Conservation (phyloP, 2,797 vertebrate genomes). For the Acanthurus lineatus region DNA sequence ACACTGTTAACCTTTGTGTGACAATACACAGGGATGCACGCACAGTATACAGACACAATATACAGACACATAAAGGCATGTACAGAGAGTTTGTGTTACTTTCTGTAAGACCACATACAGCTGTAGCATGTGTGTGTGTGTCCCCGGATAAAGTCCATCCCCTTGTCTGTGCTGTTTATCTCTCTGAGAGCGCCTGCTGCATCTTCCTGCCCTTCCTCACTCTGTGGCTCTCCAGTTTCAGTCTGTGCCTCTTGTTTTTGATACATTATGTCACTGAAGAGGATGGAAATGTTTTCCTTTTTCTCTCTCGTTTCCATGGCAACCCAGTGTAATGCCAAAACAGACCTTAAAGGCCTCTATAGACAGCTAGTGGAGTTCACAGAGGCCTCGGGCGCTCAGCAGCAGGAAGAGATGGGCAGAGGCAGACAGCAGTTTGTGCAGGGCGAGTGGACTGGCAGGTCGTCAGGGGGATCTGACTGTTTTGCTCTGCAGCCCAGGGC, state of each 20-base stretch:
- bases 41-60: background rate
- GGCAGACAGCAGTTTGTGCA: slow-evolving; percentile 54
- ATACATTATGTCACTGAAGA: slow-evolving; percentile 27
- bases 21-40: background rate
- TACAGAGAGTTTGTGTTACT: background rate
- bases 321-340: slow-evolving; percentile 40
- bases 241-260: background rate
- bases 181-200: slow-evolving; percentile 1
- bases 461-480: slow-evolving; percentile 29
- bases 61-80: background rate
- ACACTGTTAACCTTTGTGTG: background rate
- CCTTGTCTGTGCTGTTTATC: background rate
- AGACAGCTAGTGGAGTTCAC: slow-evolving; percentile 48
- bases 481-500: slow-evolving; percentile 32
- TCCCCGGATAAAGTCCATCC: slow-evolving; percentile 1
- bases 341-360: slow-evolving; percentile 19
- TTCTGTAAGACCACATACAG: background rate
- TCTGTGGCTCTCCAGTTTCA: background rate
- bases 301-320: slow-evolving; percentile 53
- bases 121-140: slow-evolving; percentile 17
- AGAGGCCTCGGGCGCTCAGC: slow-evolving; percentile 40
- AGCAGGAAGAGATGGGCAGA: slow-evolving; percentile 44
- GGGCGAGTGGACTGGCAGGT: slow-evolving; percentile 41
- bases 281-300: slow-evolving; percentile 55
- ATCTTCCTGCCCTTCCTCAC: background rate